phyloP scores from a whole-genome alignment of 2,888 invertebrate species.

The Machimus atricapillus region DNA sequence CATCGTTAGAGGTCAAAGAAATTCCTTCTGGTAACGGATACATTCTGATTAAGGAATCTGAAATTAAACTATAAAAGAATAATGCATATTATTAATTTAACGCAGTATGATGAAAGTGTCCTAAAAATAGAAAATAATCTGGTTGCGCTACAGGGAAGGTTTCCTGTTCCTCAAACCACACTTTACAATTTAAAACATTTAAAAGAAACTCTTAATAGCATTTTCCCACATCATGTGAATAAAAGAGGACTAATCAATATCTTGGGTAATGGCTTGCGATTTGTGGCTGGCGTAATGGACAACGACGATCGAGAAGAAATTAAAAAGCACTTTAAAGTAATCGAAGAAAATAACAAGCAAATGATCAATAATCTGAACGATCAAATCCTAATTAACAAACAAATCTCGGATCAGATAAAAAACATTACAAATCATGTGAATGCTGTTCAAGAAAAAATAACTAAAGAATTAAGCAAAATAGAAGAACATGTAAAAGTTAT shows the following conservation, averaged over 20 bases:
- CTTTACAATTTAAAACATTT: not conserved
- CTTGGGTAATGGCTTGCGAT: not conserved
- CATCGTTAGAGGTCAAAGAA: not conserved
- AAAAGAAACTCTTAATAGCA: constrained; percentile 12
- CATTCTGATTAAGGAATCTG: not conserved
- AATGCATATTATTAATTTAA: not conserved
- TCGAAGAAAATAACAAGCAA: not conserved
- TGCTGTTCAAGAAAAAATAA: not conserved
- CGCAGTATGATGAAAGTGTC: constrained; percentile 1
- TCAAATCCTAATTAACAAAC: not conserved
- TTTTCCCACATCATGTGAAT: constrained; percentile 10
- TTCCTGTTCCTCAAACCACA: not conserved
- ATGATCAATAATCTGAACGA: not conserved
- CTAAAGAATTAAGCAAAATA: not conserved
- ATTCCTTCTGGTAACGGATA: constrained; percentile 7
- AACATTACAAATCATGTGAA: constrained; percentile 31
- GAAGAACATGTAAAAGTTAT: constrained; percentile 10
- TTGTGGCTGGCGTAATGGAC: constrained; percentile 4
- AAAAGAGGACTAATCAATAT: constrained; percentile 1
- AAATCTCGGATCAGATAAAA: constrained; percentile 14
- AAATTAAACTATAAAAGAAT: constrained; percentile 22
- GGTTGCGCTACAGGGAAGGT: not conserved
- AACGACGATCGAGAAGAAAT: constrained; percentile 3
- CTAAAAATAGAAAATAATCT: not conserved
- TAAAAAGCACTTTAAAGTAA: not conserved